These are phyloP conservation scores for Corythoichthys haematopterus DNA, from an alignment of 2,113 vertebrate genomes.

Conservation along the genomic window DNA sequence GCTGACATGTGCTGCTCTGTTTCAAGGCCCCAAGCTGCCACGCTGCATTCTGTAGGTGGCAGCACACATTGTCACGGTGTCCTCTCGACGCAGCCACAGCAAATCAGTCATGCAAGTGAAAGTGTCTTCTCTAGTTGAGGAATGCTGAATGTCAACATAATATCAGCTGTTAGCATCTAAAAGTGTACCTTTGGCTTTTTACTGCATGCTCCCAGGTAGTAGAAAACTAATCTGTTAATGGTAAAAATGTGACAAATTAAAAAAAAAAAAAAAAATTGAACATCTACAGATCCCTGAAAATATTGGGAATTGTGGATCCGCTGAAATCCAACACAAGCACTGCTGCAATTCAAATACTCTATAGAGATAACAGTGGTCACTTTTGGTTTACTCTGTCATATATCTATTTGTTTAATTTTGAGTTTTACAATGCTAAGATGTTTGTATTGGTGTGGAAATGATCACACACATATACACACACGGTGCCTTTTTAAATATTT, in stretches of 20 bases:
- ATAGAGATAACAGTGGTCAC: not conserved
- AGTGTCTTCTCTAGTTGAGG: constrained; percentile 15
- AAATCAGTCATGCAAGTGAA: constrained; percentile 11
- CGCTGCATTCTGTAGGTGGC: constrained; percentile 5
- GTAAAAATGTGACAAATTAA: not conserved
- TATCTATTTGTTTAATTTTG: not conserved
- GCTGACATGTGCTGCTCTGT: not conserved
- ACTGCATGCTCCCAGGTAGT: not conserved
- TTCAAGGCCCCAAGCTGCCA: not conserved
- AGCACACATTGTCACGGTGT: not conserved
- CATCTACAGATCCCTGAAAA: not conserved
- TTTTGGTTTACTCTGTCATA: not conserved
- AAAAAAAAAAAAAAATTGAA: not conserved
- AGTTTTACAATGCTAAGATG: not conserved
- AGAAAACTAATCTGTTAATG: not conserved
- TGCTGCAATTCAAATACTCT: not conserved
- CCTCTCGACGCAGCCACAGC: not conserved
- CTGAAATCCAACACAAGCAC: not conserved
- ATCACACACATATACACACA: not conserved
- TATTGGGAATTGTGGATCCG: not conserved
- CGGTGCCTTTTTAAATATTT: not conserved
- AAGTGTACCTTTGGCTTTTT: not conserved
- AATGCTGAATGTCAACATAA: constrained; percentile 16
- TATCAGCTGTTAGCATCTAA: constrained; percentile 12
- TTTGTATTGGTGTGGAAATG: not conserved